Percentiles rank a stretch among this genome's conserved stretches.
Evolutionary conservation across 37 sponge, comb jelly and placozoan species (phyloP).

Genomic region (Geodia barretti): DNA sequence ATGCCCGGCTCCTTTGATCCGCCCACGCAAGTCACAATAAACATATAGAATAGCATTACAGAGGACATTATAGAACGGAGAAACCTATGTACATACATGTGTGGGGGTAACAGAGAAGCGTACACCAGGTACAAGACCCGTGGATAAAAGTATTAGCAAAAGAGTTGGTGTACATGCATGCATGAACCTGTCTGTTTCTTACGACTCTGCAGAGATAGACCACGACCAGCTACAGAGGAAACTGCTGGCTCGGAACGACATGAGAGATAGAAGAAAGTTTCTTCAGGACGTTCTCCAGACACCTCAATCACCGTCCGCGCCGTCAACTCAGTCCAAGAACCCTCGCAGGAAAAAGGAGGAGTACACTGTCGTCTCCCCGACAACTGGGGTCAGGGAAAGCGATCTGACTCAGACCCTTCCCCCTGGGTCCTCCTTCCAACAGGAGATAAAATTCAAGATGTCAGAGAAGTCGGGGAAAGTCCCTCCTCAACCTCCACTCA

Average conservation of each 20-base stretch:
- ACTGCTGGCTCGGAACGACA: slow-evolving; percentile 21
- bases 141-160: too few relatives aligned
- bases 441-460: too few relatives aligned
- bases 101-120: too few relatives aligned
- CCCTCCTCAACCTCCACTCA: too few relatives aligned
- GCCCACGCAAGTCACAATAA: too few relatives aligned
- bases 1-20: too few relatives aligned
- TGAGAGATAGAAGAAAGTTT: background rate
- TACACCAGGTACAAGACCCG: too few relatives aligned
- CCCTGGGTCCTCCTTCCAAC: background rate
- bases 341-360: background rate
- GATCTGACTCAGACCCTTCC: background rate
- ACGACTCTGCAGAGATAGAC: slow-evolving; percentile 31
- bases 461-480: too few relatives aligned
- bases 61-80: background rate
- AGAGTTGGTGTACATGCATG: background rate
- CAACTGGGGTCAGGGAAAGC: background rate
- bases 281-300: background rate
- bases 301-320: background rate
- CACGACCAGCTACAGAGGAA: slow-evolving; percentile 25
- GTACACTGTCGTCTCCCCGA: background rate
- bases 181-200: background rate
- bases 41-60: too few relatives aligned
- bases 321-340: background rate
- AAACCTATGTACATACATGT: background rate